Conservation (phyloP, 1,140 invertebrate genomes). For the Anthonomus grandis region DNA sequence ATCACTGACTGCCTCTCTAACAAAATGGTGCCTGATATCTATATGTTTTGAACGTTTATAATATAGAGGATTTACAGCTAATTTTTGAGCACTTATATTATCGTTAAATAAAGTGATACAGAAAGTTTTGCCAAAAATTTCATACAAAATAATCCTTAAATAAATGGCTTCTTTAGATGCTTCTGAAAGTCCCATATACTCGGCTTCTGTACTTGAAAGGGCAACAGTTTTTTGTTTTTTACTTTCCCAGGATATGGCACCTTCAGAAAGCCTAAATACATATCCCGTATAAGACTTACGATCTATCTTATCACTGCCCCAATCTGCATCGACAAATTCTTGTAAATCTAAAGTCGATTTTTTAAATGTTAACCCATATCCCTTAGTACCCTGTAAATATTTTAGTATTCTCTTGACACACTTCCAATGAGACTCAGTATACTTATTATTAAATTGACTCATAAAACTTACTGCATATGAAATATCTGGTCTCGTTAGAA, state of each 20-base stretch:
- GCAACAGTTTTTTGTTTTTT: slow-evolving; percentile 41
- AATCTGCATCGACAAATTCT: slow-evolving; percentile 38
- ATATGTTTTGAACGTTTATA: slow-evolving; percentile 49
- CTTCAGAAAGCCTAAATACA: slow-evolving; percentile 33
- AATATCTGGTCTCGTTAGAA: slow-evolving; percentile 51
- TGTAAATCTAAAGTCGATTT: slow-evolving; percentile 23
- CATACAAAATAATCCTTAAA: slow-evolving; percentile 5
- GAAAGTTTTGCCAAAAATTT: background rate
- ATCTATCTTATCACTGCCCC: slow-evolving; percentile 22
- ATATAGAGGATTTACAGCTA: slow-evolving; percentile 40
- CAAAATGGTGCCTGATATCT: slow-evolving; percentile 45
- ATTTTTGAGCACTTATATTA: slow-evolving; percentile 16
- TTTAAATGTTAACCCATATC: slow-evolving; percentile 8
- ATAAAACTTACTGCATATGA: slow-evolving; percentile 46
- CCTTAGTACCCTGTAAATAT: slow-evolving; percentile 48
- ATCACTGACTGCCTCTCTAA: slow-evolving; percentile 24
- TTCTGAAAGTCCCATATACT: slow-evolving; percentile 41
- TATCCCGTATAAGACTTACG: slow-evolving; percentile 41
- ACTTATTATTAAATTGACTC: slow-evolving; percentile 45
- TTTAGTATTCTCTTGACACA: slow-evolving; percentile 46
- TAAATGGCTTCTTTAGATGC: slow-evolving; percentile 21
- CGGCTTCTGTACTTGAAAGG: slow-evolving; percentile 44
- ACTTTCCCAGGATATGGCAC: slow-evolving; percentile 37
- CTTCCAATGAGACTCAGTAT: slow-evolving; percentile 41
- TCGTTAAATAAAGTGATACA: too few species aligned